These are phyloP conservation scores for Hylaeus volcanicus DNA, from an alignment of 1,140 invertebrate genomes.

Conservation along the genomic window DNA sequence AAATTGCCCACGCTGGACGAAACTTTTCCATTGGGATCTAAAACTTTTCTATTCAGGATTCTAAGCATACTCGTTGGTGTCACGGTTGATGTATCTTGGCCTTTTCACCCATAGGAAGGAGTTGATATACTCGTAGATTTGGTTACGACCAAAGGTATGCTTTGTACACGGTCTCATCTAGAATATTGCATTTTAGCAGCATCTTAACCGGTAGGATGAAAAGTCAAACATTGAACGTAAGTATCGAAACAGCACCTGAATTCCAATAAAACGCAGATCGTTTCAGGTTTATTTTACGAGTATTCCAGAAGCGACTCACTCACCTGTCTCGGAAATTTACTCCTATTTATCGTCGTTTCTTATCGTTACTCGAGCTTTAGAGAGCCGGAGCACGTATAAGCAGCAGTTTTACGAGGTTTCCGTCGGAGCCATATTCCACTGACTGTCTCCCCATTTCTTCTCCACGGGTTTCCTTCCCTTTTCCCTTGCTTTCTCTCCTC, in stretches of 20 bases:
- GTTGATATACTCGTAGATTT: too few species aligned
- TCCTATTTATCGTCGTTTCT: conserved; percentile 16
- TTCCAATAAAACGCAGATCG: conserved; percentile 9
- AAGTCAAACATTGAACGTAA: not conserved
- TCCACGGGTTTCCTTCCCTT: not conserved
- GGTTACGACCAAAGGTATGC: too few species aligned
- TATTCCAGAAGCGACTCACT: not conserved
- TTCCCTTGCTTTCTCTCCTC: not conserved
- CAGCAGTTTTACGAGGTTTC: conserved; percentile 20
- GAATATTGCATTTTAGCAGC: not conserved
- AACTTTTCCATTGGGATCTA: not conserved
- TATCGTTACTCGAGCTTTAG: not conserved
- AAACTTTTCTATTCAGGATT: too few species aligned
- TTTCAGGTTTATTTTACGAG: not conserved
- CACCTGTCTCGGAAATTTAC: not conserved
- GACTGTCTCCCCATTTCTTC: conserved; percentile 12
- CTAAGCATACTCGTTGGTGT: too few species aligned
- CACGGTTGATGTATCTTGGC: too few species aligned
- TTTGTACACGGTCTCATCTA: too few species aligned
- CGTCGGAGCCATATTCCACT: conserved; percentile 8
- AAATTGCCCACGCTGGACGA: conserved; percentile 4
- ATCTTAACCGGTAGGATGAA: not conserved
- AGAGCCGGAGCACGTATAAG: not conserved
- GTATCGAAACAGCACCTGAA: not conserved
- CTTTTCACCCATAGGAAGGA: too few species aligned